A percentile compares a stretch with the other conserved stretches of the same genome.
Conservation (phyloP, 2,113 vertebrate species). For the Pelodiscus sinensis region DNA sequence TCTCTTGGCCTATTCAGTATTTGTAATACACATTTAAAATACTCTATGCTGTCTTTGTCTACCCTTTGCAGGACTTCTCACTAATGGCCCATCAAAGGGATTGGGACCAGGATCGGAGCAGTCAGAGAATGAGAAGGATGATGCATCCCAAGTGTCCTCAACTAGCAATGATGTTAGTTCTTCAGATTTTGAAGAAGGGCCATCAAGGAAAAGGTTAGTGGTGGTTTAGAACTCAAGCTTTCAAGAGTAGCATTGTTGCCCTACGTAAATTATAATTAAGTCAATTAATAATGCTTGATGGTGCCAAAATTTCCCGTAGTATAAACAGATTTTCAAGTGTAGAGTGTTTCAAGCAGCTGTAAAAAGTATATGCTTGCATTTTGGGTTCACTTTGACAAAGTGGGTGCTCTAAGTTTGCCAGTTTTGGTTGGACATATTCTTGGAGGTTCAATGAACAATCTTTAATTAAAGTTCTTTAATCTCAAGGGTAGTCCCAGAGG, state of each 20-base stretch:
- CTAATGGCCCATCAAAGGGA: conserved; percentile 92
- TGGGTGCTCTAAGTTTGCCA: no score
- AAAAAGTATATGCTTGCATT: neutral
- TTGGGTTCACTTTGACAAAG: neutral
- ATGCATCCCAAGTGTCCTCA: conserved; percentile 88
- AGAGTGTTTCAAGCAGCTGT: neutral
- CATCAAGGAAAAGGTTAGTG: conserved; percentile 95
- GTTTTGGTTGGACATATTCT: no score
- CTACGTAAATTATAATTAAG: neutral
- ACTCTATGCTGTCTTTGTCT: conserved; percentile 64
- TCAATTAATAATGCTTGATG: neutral
- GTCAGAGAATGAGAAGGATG: conserved; percentile 91
- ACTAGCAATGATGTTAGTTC: conserved; percentile 90
- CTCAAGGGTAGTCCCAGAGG: no score
- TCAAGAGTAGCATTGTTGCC: neutral
- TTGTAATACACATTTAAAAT: conserved; percentile 42
- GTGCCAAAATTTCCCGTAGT: neutral
- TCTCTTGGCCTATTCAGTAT: neutral
- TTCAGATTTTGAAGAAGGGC: conserved; percentile 92
- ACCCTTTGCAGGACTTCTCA: conserved; percentile 86
- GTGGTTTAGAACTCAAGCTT: neutral
- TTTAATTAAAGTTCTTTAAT: no score
- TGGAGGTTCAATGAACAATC: no score
- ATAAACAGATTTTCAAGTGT: neutral
- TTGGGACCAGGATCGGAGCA: conserved; percentile 88